Evolutionary conservation across 2,797 vertebrate genomes (phyloP).

Genomic region (Cottoperca gobio): DNA sequence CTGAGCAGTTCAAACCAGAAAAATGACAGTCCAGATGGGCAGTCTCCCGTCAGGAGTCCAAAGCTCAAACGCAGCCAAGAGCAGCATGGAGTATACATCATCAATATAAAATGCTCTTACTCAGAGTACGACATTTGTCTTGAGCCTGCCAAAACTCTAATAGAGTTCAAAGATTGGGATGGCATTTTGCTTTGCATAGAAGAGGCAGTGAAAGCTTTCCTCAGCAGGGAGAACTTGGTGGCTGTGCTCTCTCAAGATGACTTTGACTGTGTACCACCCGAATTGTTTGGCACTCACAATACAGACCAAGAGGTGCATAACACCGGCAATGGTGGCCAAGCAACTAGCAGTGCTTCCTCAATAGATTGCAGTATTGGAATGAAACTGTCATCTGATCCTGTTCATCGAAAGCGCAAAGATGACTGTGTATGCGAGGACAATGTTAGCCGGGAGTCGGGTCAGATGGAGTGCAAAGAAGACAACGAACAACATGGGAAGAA

Average conservation of each 20-base stretch:
- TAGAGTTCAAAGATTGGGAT: slow-evolving; percentile 97
- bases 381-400: slow-evolving; percentile 87
- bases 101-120: slow-evolving; percentile 90
- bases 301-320: slow-evolving; percentile 60
- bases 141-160: slow-evolving; percentile 94
- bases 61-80: slow-evolving; percentile 86
- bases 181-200: slow-evolving; percentile 88
- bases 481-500: slow-evolving; percentile 5
- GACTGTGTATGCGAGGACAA: not conserved
- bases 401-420: slow-evolving; percentile 78
- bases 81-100: slow-evolving; percentile 89
- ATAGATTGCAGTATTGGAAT: slow-evolving; percentile 79
- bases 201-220: slow-evolving; percentile 90
- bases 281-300: slow-evolving; percentile 62
- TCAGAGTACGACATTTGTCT: slow-evolving; percentile 94
- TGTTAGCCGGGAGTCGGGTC: slow-evolving; percentile 20
- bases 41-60: slow-evolving; percentile 77
- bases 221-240: slow-evolving; percentile 90
- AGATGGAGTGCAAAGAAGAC: slow-evolving; percentile 27
- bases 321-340: slow-evolving; percentile 57
- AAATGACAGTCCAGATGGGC: slow-evolving; percentile 76
- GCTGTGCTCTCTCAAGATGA: slow-evolving; percentile 86
- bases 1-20: slow-evolving; percentile 86
- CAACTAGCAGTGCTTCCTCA: slow-evolving; percentile 65
- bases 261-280: slow-evolving; percentile 78